Evolutionary conservation across 1,140 invertebrate species (phyloP), one percentile per base, ranked within the genome.

Genomic region (Monochamus saltuarius): DNA sequence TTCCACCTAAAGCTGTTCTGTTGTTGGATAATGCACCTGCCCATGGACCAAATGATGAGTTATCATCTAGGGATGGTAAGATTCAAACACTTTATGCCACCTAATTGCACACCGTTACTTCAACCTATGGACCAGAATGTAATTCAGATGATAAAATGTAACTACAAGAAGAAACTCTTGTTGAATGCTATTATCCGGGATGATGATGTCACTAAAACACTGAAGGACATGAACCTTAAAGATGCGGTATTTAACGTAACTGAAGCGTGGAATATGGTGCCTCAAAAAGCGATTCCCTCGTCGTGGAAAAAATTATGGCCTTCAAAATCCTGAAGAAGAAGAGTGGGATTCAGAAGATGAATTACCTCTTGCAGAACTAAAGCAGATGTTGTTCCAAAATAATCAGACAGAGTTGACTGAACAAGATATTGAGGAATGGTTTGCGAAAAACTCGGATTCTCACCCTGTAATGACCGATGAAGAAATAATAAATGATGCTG

Each of bases 31-130:
- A 75, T 66, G 68, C 65, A 14, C 68, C 65, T 37, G 49, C 29
- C n/a, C 49, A 51, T 50, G 62, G 47, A 29, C 22, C 22, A 29
- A 29, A 29, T 40, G 47, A 65, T 22, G 54, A 61, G 17, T 47
- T 65, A 53, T 19, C 45, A 51, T 53, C 56, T 59, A 52, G 57
- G 57, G 61, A 61, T 62, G 35, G 56, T 40, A 11, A 73, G 66
- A 59, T 59, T 74, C 7, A 64, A 59, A 47, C 49, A 19, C 42
- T 51, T 76, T 69, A 64, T 82, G 10, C 78, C 81, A 19, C 65
- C 77, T 39, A 81, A 82, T 43, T 82, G 13, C 79, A 83, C 22
- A 29, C 22, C 22, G 22, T 29, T 29, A 29, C 22, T 29, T 29
- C 6, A 29, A 61, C 78, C 77, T 9, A 64, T 75, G 47, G 66